Evolutionary conservation across 2,113 vertebrate genomes (phyloP), one percentile per base, ranked within the genome.

Genomic region (Ariopsis seemanni): DNA sequence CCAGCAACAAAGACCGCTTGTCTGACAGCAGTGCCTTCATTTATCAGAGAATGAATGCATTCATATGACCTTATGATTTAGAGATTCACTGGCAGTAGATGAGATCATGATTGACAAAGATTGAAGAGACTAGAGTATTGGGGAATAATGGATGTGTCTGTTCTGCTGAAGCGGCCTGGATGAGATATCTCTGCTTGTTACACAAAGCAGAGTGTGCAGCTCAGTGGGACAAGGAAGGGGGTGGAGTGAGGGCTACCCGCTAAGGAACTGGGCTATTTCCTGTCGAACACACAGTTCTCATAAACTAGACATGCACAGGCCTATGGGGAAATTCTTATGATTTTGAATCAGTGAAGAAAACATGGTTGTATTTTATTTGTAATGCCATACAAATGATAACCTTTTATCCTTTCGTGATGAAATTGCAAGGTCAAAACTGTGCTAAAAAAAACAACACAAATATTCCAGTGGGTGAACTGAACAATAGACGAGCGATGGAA

Each of bases 111-210:
- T 42, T 72, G 82, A 71, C 30, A 62, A 63, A 86, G 78, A 72
- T 52, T 69, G 30, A 25, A 88, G 85, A 89, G 87, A 84, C 83
- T 69, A 34, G 65, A 85, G 75, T 53, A 72, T 34, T 55, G 17
- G n/a, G 67, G 87, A 83, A 90, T 87, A 89, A 91, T 85, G 69
- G 85, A 85, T 74, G 80, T 89, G 87, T 72, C 85, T 91, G 85
- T 88, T 86, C 77, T 77, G 12, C 27, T 58, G 72, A 87, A 84
- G 96, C 84, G 95, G 95, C 84, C 95, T 94, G 90, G 96, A 96
- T 9, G 97, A 97, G 92, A 97, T 96, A 97, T 87, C 96, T 95
- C 91, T 96, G 95, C 95, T 96, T 97, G 86, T 63, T 87, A 91
- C 67, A 90, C 82, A 89, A 87, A 88, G 80, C 34, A 85, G 82